These are phyloP conservation scores for Microcebus jonahi DNA, from an alignment of 2,113 vertebrate genomes.

Conservation along the genomic window DNA sequence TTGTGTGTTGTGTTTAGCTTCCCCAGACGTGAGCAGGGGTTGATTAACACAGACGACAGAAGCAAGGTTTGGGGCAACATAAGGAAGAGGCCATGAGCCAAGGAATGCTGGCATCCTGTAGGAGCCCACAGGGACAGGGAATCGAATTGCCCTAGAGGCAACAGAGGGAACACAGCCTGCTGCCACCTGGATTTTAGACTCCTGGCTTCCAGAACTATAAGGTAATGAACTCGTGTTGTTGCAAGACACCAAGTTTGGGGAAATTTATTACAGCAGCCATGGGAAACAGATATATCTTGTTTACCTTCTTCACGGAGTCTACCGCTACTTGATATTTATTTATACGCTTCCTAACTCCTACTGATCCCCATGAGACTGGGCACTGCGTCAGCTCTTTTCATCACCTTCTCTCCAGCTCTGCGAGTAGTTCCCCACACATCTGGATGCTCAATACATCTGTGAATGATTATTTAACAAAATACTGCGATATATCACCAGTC, in stretches of 20 bases:
- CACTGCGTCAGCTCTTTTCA: accelerated
- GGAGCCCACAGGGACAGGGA: neutral
- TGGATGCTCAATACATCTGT: neutral
- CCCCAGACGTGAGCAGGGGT: neutral
- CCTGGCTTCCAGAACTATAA: neutral
- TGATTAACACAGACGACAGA: accelerated
- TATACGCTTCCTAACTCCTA: neutral
- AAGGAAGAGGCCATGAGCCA: neutral
- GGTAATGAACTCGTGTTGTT: neutral
- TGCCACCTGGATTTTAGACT: neutral
- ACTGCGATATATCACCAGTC: accelerated
- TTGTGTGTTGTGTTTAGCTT: neutral
- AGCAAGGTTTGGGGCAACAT: neutral
- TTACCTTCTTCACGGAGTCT: neutral
- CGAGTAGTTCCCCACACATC: no score
- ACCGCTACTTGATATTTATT: neutral
- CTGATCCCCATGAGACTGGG: neutral
- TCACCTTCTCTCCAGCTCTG: neutral
- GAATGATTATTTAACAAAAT: neutral
- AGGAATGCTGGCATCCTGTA: no score
- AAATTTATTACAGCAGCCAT: no score
- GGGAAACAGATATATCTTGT: neutral
- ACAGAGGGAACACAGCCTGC: neutral
- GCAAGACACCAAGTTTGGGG: neutral
- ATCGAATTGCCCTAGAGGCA: neutral